Evolutionary conservation across 2,797 vertebrate species (phyloP), one percentile per base, ranked within the genome.

Genomic region (Amblyopsis hoosieri): DNA sequence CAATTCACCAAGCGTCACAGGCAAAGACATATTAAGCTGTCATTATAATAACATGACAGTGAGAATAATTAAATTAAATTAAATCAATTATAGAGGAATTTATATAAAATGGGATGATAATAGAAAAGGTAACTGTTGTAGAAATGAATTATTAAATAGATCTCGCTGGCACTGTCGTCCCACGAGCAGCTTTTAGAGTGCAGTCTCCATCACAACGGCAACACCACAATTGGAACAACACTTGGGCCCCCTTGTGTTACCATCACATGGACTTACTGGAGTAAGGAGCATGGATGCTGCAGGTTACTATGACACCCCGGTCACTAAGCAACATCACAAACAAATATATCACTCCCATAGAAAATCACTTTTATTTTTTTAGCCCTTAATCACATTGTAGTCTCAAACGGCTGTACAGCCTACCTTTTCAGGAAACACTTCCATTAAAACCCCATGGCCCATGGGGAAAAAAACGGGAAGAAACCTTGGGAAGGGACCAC

Each of bases 251-350:
- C 66, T n/a, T 4, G 46, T 60, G 69, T 69, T 57, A 8, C 71
- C 49, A 12, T 67, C 31, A 0, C 65, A 59, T 13, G 48, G 66
- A 69, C 76, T 72, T 14, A 23, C 19, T 51, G 59, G 59, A 42
- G 55, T 69, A 47, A 23, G 64, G 71, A 71, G 72, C 57, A 54
- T 9, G 11, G 74, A 78, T 79, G 80, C 29, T 12, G 60, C 54
- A 65, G 70, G 89, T 89, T 86, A 73, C 82, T 73, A 85, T 83
- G 82, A 75, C 85, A 59, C 63, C 74, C 49, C 17, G 72, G 75
- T 87, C 64, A 64, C 89, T 74, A 69, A 58, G 82, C 75, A 80
- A 81, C 78, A 1, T 71, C 80, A 77, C 76, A 80, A 85, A 86
- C 72, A 70, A 56, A 75, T 80, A 72, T 54, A 64, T 74, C 37